Evolutionary conservation across 2,797 vertebrate genomes (phyloP), one percentile per base, ranked within the genome.

Genomic region (Allobates femoralis): DNA sequence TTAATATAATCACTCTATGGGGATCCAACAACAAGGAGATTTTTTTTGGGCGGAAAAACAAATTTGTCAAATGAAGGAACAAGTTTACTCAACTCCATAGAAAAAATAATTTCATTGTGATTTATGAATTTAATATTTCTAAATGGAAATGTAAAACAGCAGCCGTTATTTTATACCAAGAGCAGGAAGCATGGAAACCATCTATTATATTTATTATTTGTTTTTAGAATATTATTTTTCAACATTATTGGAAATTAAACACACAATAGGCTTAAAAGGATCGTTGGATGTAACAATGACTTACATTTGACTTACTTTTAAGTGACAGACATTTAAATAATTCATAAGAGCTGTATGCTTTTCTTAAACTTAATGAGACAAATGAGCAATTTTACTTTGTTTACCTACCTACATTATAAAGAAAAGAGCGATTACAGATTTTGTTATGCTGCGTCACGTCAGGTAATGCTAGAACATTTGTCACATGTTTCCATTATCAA

Each of bases 101-200:
- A 92, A 95, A 94, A 93, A 93, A 94, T 94, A 94, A 94, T 94
- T 93, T 95, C 95, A 91, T 94, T 94, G 93, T 97, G 96, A 98
- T 98, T 98, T 97, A 97, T 97, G 94, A 92, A 94, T 97, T 97
- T 97, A 97, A 98, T 98, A 97, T 96, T 97, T 96, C 95, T 95
- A 95, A 94, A 93, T 94, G 93, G 94, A 96, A 96, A 95, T 93
- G 92, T 96, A 94, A 93, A 94, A 95, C 94, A 96, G 93, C 86
- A 92, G 92, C 90, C 91, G 92, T 94, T 93, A 91, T 90, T 91
- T 94, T 94, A 94, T 95, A 95, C 95, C 92, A 90, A 91, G 91
- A 92, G 93, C 92, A 96, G 95, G 94, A 97, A 96, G 96, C 96
- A 97, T 93, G 90, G 92, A 91, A 90, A 90, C 93, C 95, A 96